Conservation (phyloP, 30 jellyfish, hydroid and myxozoan genomes). For the Aurelia coerulea region DNA sequence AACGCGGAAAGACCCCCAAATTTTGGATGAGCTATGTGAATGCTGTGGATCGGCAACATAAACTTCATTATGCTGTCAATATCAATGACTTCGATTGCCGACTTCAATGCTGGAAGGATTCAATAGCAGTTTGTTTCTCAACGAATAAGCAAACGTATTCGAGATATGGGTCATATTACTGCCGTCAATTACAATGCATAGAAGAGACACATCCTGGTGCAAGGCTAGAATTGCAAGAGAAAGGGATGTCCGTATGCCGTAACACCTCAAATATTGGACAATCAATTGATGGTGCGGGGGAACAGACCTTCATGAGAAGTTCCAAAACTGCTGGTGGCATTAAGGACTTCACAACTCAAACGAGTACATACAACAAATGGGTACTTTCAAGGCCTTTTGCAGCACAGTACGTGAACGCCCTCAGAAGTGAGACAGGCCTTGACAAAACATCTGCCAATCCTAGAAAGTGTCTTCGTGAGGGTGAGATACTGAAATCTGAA, state of each 20-base stretch:
- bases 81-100: background rate
- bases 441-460: conserved; percentile 13
- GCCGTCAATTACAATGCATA: conserved; percentile 28
- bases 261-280: no score
- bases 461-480: conserved; percentile 19
- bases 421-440: background rate
- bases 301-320: no score
- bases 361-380: no score
- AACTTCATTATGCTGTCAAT: no score
- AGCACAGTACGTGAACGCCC: background rate
- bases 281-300: no score
- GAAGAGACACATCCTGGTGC: background rate
- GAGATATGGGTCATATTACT: conserved; percentile 12
- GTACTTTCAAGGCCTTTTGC: no score
- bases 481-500: conserved; percentile 36
- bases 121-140: conserved; percentile 41
- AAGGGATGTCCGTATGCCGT: no score
- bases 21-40: background rate
- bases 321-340: no score
- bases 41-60: no score
- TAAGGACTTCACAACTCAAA: no score
- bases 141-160: conserved; percentile 33
- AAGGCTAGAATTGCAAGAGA: no score
- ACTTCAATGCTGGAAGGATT: conserved; percentile 30
- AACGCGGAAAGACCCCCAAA: conserved; percentile 3